Percentiles rank a stretch among this genome's conserved stretches.
phyloP scores from a whole-genome alignment of 2,113 vertebrate genomes.

The Ptilorrhoa leucosticta region DNA sequence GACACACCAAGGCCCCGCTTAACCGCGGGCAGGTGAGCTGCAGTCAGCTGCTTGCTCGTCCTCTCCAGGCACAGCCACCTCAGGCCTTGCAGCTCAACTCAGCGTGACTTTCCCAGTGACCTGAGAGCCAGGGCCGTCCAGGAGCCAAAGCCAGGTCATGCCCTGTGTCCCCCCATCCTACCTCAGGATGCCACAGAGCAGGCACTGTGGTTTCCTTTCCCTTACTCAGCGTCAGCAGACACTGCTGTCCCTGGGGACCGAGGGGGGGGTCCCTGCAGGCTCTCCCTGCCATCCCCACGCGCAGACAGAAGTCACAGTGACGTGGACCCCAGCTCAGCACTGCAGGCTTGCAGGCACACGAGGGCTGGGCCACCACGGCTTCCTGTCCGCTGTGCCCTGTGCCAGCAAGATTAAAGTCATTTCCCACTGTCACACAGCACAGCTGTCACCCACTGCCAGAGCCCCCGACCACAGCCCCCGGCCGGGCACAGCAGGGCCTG shows the following conservation, averaged over 20 bases:
- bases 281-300: not conserved
- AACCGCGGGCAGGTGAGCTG: not conserved
- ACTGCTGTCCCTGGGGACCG: not conserved
- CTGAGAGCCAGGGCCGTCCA: not conserved
- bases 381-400: not conserved
- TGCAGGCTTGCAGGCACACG: rapidly evolving
- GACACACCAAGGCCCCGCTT: not conserved
- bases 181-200: not conserved
- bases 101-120: not conserved
- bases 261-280: rapidly evolving
- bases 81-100: not conserved
- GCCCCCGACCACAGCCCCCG: rapidly evolving
- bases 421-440: not conserved
- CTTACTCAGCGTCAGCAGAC: not conserved
- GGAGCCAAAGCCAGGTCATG: not conserved
- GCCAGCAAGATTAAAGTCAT: not conserved
- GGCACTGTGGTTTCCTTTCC: not conserved
- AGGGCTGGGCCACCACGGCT: not conserved
- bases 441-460: rapidly evolving
- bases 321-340: rapidly evolving
- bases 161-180: not conserved
- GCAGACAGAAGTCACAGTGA: not conserved
- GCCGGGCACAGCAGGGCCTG: not conserved
- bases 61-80: not conserved
- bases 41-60: not conserved